A percentile compares a stretch with the other conserved stretches of the same genome.
phyloP scores from a whole-genome alignment of 2,113 vertebrate genomes.

The Nannospalax galili region DNA sequence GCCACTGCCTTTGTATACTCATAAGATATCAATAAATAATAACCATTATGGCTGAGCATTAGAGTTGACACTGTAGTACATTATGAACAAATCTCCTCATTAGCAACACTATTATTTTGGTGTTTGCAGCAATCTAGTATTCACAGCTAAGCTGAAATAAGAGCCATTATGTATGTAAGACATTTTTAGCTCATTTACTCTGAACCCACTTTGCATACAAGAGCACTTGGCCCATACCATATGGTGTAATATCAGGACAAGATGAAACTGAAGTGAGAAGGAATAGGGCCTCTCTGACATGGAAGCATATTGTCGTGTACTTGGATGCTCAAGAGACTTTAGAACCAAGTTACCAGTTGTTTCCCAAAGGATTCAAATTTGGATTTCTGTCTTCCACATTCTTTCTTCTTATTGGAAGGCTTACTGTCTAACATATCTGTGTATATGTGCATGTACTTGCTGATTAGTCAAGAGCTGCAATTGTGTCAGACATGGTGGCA shows the following conservation, averaged over 20 bases:
- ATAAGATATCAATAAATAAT: conserved; percentile 75
- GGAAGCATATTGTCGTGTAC: not conserved
- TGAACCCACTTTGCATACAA: conserved; percentile 59
- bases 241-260: conserved; percentile 60
- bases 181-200: conserved; percentile 77
- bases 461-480: conserved; percentile 32
- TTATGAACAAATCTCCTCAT: conserved; percentile 74
- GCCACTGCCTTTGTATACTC: conserved; percentile 60
- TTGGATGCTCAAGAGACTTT: conserved; percentile 12
- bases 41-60: conserved; percentile 57
- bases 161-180: conserved; percentile 67
- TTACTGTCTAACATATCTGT: conserved; percentile 5
- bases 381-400: conserved; percentile 43
- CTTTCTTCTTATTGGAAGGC: conserved; percentile 51
- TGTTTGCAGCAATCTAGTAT: conserved; percentile 62
- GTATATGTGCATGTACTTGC: conserved; percentile 38
- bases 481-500: not conserved
- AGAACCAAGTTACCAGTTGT: conserved; percentile 17
- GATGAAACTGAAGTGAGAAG: conserved; percentile 48
- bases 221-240: conserved; percentile 47
- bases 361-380: conserved; percentile 41
- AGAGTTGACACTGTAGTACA: conserved; percentile 62
- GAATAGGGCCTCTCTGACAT: conserved; percentile 46
- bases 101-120: conserved; percentile 70
- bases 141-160: conserved; percentile 70